Conservation (phyloP, 2,888 invertebrate genomes). For the Palloptera scutellata region DNA sequence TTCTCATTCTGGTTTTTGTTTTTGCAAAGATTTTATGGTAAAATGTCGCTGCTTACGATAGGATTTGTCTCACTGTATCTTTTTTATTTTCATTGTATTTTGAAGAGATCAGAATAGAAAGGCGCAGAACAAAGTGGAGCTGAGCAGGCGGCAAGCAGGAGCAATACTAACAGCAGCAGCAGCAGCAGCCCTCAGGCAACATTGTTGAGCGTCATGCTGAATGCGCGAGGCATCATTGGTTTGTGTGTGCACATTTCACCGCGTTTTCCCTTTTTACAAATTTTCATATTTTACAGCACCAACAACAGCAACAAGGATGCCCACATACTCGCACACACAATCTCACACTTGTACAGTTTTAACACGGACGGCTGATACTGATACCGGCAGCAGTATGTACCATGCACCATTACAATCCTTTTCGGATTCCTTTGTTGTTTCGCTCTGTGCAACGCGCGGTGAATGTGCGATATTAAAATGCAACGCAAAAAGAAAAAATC, state of each 20-base stretch:
- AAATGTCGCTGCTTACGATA: no score
- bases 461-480: constrained; percentile 15
- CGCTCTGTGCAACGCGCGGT: neutral
- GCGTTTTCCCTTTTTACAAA: neutral
- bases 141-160: constrained; percentile 8
- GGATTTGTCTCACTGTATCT: no score
- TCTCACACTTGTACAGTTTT: neutral
- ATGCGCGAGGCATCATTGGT: neutral
- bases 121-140: neutral
- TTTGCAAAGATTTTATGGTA: no score
- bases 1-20: no score
- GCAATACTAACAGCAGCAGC: neutral
- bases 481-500: neutral
- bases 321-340: neutral
- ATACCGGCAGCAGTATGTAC: neutral
- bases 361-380: neutral
- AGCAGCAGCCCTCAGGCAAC: neutral
- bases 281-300: neutral
- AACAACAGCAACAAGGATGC: neutral
- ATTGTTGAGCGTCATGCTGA: constrained; percentile 19
- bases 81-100: no score
- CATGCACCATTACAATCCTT: constrained; percentile 3
- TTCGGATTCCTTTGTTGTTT: neutral
- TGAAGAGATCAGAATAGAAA: neutral
- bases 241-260: neutral